Conservation (phyloP, 1,140 invertebrate genomes). For the Procambarus clarkii region DNA sequence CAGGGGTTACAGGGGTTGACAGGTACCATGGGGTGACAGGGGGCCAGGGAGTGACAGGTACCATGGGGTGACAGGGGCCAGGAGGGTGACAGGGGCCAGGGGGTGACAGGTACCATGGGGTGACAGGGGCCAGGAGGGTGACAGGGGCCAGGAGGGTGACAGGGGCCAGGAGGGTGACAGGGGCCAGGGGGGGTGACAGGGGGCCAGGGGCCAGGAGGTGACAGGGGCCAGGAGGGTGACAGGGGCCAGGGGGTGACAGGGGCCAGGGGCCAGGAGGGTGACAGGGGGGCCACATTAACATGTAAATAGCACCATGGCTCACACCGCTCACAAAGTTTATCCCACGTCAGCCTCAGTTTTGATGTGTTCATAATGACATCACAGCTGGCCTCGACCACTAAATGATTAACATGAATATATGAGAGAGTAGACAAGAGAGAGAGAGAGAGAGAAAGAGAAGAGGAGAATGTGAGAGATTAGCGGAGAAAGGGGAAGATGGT, state of each 20-base stretch:
- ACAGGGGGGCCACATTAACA: constrained; percentile 39
- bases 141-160: too few species aligned
- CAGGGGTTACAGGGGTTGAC: too few species aligned
- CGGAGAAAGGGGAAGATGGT: background rate
- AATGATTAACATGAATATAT: constrained; percentile 32
- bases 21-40: too few species aligned
- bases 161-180: too few species aligned
- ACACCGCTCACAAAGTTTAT: constrained; percentile 49
- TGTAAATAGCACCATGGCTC: constrained; percentile 38
- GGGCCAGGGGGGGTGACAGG: too few species aligned
- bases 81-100: too few species aligned
- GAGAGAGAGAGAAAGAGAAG: background rate
- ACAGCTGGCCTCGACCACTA: constrained; percentile 28
- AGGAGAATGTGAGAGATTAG: background rate
- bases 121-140: too few species aligned
- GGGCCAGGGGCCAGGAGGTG: too few species aligned
- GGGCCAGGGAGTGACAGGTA: too few species aligned
- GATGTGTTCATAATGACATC: constrained; percentile 39
- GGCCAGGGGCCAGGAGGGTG: background rate
- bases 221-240: background rate
- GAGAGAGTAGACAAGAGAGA: background rate
- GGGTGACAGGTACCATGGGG: too few species aligned
- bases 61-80: too few species aligned
- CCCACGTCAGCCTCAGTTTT: constrained; percentile 26
- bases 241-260: background rate